Base-by-base conservation (phyloP, 2,888 invertebrate genomes). In the Trichogramma evanescens region DNA sequence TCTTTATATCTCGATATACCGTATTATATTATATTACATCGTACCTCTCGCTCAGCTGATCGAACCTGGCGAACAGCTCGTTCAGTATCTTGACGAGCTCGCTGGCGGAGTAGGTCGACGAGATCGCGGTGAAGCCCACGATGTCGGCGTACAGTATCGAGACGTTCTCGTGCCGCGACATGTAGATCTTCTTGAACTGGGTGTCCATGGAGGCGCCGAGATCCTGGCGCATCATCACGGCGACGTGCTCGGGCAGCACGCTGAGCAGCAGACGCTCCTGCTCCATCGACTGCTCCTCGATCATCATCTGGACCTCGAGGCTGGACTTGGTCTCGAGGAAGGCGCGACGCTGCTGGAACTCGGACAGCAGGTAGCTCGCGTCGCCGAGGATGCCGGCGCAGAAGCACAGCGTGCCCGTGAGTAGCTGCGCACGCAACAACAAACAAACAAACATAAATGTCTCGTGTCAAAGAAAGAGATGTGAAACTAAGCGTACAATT, bases 101-200 rank as follows among this genome's bases (percentile, higher is more conserved):
- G 78, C 95, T 93, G 54, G 96, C 95, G 58, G 94, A 93, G 80
- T 94, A 94, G 6, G 94, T 93, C 10, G 94, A 94, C 4, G 95
- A 94, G 69, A 95, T 93, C 57, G 95, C 95, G 5, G 97, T 97
- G 79, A 97, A 97, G 57, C 97, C 97, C 57, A 96, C 96, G 77
- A 97, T 97, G 81, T 97, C 97, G 40, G 96, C 97, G 80, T 96
- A 97, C 66, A 97, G 84, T 76, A 97, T 97, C 89, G 94, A 95
- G 72, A 96, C 95, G 78, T 96, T 95, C 79, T 96, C 95, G 78
- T 95, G 95, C 26, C 95, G 83, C 68, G 93, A 94, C 95, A 96
- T 95, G 79, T 95, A 96, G 74, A 96, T 95, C 81, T 95, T 95
- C 80, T 95, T 94, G 79, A 96, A 96, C 77, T 95, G 95, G 3